Base-by-base conservation (phyloP, 2,113 vertebrate genomes). In the Notarius quadriscutis region DNA sequence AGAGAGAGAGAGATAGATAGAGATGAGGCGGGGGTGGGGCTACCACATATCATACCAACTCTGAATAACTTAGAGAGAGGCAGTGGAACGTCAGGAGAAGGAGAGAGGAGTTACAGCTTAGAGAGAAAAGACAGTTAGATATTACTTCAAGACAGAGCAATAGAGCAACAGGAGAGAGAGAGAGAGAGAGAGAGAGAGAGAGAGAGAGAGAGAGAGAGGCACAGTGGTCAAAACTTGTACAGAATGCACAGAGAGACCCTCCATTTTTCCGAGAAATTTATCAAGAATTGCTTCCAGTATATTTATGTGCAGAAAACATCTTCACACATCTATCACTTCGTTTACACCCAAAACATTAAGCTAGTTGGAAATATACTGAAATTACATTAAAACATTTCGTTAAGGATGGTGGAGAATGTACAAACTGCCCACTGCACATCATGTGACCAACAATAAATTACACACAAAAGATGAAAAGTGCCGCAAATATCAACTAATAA, bases 31-130 rank as follows among this genome's bases (percentile, higher is more conserved):
- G 72, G 78, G 87, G 90, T 85, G 87, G 83, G 30, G 89, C 93
- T 95, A 93, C 95, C 95, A 96, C 94, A 95, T 96, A 97, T 97
- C 96, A 96, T 96, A 96, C 95, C 96, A 96, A 96, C 95, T 95
- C 94, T 95, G 95, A 88, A 91, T 86, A 92, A 89, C 89, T 91
- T 93, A 93, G 90, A 90, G 91, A 95, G 89, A 92, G 95, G 95
- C 91, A 94, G 92, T 90, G 94, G 88, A 94, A 92, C 95, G 92
- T 88, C 88, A 91, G 91, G 87, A 95, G 93, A 95, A 90, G 93
- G 92, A 93, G 93, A 93, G 93, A 93, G 92, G 81, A 92, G 92
- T 84, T 93, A 93, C 87, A 88, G 91, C 93, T 95, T 89, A 90
- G 84, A 90, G 88, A 91, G 89, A 87, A 88, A 88, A 90, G 88